Percentiles rank a stretch among this genome's conserved stretches.
These are phyloP conservation scores for Drosophila longiperda DNA, from an alignment of 2,888 invertebrate genomes.

Conservation along the genomic window DNA sequence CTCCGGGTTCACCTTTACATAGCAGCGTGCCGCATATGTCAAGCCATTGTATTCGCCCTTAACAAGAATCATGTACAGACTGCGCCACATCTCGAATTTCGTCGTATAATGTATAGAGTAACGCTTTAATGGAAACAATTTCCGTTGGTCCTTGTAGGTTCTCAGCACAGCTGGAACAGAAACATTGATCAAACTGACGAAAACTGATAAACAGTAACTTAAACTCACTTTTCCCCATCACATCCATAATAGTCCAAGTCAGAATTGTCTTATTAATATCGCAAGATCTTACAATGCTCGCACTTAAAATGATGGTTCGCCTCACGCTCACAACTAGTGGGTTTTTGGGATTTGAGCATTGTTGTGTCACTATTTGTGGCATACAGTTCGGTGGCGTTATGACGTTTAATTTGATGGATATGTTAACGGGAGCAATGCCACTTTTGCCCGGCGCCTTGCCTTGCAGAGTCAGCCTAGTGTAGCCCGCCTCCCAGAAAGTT, in stretches of 20 bases:
- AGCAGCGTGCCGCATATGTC: constrained; percentile 46
- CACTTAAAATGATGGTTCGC: not conserved
- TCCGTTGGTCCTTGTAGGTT: not conserved
- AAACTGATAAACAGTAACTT: not conserved
- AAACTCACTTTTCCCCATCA: constrained; percentile 26
- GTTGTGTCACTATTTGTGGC: constrained; percentile 1
- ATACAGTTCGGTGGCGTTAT: constrained; percentile 4
- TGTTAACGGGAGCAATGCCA: not conserved
- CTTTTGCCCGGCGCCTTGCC: not conserved
- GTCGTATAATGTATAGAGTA: constrained; percentile 16
- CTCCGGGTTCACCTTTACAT: constrained; percentile 19
- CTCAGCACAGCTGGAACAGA: constrained; percentile 1
- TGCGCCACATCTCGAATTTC: constrained; percentile 7
- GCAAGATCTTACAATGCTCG: not conserved
- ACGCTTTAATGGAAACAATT: constrained; percentile 14
- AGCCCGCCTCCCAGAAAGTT: constrained; percentile 27
- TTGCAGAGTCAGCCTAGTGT: not conserved
- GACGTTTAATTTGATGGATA: not conserved
- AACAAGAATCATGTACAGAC: constrained; percentile 34
- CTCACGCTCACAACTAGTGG: not conserved
- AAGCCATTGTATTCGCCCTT: not conserved
- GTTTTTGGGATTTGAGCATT: not conserved
- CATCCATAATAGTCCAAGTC: constrained; percentile 28
- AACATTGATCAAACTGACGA: not conserved
- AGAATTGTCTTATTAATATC: not conserved